phyloP scores from a whole-genome alignment of 2,113 vertebrate genomes.

The Asarcornis scutulata region DNA sequence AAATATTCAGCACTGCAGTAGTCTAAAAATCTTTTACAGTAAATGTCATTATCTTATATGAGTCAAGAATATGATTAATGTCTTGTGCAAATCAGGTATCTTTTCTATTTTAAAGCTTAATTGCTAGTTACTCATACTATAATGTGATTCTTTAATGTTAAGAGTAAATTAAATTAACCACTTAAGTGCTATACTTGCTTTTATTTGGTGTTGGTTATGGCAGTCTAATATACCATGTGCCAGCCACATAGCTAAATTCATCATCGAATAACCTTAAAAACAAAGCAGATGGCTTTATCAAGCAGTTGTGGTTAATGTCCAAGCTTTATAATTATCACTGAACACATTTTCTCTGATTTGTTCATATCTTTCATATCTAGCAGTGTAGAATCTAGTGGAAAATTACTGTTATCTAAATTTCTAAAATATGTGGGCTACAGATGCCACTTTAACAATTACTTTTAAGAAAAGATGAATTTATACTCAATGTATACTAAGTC shows the following conservation, averaged over 20 bases:
- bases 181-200: background rate
- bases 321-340: background rate
- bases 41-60: background rate
- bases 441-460: background rate
- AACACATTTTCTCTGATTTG: background rate
- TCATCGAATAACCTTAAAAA: background rate
- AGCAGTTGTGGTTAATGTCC: background rate
- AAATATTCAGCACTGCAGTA: background rate
- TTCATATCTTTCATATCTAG: background rate
- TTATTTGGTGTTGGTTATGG: background rate
- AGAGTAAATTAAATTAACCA: background rate
- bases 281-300: background rate
- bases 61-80: background rate
- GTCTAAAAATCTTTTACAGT: background rate
- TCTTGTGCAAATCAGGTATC: background rate
- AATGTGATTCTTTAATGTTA: fast-evolving
- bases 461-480: background rate
- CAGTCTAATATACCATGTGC: background rate
- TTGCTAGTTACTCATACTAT: background rate
- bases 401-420: background rate
- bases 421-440: background rate
- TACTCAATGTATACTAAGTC: background rate
- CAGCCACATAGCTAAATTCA: background rate
- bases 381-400: background rate
- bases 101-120: background rate